Evolutionary conservation across 2,797 vertebrate genomes (phyloP).

Genomic region (Martes flavigula): DNA sequence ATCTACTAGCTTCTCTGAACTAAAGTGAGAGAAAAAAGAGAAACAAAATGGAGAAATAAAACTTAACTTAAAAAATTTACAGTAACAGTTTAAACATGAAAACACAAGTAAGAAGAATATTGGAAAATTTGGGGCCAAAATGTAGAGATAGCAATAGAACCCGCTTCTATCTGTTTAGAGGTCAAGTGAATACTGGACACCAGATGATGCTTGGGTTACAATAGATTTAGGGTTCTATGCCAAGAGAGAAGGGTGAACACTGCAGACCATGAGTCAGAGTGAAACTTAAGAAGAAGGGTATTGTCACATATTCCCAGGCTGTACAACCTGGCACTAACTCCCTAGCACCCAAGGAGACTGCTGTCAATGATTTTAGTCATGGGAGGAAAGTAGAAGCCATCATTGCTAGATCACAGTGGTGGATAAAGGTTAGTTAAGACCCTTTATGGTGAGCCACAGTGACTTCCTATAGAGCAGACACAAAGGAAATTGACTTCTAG

Average conservation of each 20-base stretch:
- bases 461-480: background rate
- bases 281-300: background rate
- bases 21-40: background rate
- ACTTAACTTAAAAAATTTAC: background rate
- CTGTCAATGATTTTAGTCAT: background rate
- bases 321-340: accelerated
- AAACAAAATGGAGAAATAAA: background rate
- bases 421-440: background rate
- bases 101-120: background rate
- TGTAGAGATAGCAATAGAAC: background rate
- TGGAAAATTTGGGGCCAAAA: background rate
- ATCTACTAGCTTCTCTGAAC: background rate
- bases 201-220: background rate
- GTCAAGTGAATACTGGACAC: background rate
- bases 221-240: too few species aligned
- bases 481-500: background rate
- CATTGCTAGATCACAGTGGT: too few species aligned
- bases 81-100: background rate
- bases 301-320: background rate
- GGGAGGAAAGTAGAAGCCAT: background rate
- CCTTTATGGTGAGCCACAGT: background rate
- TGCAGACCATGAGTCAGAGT: accelerated
- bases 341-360: background rate
- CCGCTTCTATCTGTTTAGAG: background rate
- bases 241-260: background rate